Conservation (phyloP, 2,888 invertebrate species). For the Aporophyla nigra region DNA sequence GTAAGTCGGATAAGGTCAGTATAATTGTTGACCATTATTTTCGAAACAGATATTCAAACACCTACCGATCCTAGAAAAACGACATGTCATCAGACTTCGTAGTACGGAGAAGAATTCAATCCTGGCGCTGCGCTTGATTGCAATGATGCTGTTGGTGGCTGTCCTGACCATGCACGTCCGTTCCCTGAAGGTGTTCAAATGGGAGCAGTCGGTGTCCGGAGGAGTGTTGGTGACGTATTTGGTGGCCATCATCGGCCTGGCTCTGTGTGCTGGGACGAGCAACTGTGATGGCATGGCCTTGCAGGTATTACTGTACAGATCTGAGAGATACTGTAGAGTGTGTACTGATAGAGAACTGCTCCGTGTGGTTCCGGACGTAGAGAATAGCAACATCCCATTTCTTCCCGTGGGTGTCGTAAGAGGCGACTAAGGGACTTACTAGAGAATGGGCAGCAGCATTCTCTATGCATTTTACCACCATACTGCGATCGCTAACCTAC, state of each 20-base stretch:
- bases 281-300: constrained; percentile 67
- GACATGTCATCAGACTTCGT: rapidly evolving
- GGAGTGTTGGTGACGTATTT: constrained; percentile 80
- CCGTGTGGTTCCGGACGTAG: no score
- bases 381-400: no score
- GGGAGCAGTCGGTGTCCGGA: constrained; percentile 82
- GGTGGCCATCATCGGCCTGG: constrained; percentile 73
- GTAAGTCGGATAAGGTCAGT: no score
- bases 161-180: constrained; percentile 77
- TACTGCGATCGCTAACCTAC: no score
- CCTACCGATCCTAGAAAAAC: no score
- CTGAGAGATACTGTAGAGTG: no score
- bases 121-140: constrained; percentile 71
- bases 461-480: no score
- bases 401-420: no score
- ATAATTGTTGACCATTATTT: not conserved
- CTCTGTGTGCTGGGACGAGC: constrained; percentile 70
- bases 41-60: not conserved
- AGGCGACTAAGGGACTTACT: no score
- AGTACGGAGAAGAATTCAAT: not conserved
- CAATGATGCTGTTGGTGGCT: constrained; percentile 70
- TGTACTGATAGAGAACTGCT: no score
- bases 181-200: constrained; percentile 79
- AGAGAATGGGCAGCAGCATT: no score
- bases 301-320: constrained; percentile 72